Conservation (phyloP, 2,888 invertebrate species). For the Calameuta idolon region DNA sequence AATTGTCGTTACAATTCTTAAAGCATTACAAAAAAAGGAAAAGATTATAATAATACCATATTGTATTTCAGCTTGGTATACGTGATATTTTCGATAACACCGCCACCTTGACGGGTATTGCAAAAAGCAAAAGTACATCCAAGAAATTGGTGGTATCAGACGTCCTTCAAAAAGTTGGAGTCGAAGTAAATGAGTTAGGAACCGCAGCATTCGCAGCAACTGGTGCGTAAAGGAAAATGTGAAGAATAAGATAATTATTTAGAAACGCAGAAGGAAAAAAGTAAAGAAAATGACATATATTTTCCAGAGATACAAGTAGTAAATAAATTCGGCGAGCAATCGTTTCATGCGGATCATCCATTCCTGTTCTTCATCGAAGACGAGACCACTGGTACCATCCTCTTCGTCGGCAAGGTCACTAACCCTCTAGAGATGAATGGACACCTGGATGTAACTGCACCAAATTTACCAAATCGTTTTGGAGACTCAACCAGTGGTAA, state of each 20-base stretch:
- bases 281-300: slow-evolving; percentile 14
- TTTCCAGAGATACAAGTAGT: slow-evolving; percentile 74
- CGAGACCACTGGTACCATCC: slow-evolving; percentile 77
- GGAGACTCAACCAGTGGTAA: too few relatives aligned
- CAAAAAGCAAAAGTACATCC: slow-evolving; percentile 69
- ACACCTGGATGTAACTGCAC: slow-evolving; percentile 1
- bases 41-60: slow-evolving; percentile 9
- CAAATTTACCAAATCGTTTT: too few relatives aligned
- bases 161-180: slow-evolving; percentile 80
- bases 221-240: slow-evolving; percentile 65
- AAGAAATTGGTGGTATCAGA: slow-evolving; percentile 75
- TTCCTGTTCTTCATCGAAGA: slow-evolving; percentile 87
- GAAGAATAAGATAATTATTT: too few relatives aligned
- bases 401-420: slow-evolving; percentile 80
- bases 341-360: slow-evolving; percentile 79
- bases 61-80: slow-evolving; percentile 73
- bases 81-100: slow-evolving; percentile 78
- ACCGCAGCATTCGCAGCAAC: slow-evolving; percentile 79
- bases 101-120: slow-evolving; percentile 79
- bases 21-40: background rate
- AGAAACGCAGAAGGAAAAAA: background rate
- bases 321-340: slow-evolving; percentile 77
- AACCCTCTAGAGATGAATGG: slow-evolving; percentile 71
- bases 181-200: slow-evolving; percentile 82
- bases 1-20: background rate